Base-by-base conservation (phyloP, 2,113 vertebrate species). In the Alosa alosa region DNA sequence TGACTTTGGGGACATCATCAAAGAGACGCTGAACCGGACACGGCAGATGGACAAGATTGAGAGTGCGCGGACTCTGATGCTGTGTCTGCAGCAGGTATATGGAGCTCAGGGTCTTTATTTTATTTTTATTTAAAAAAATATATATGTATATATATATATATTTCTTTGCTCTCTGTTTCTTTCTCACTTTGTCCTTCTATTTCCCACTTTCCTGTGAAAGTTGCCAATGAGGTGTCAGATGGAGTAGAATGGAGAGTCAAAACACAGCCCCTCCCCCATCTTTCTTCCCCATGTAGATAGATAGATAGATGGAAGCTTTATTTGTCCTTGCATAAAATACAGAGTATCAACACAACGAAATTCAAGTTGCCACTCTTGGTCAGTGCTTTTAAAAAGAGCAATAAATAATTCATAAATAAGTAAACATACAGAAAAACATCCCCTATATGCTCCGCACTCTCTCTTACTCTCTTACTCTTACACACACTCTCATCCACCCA, bases 1-100 rank as follows among this genome's bases (percentile, higher is more conserved):
- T 60, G 95, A 97, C 90, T 98, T 97, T 88, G 97, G 97, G 39
- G 97, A 98, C 92, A 97, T 98, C 93, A 97, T 98, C 92, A 97
- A 97, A 90, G 97, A 98, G 93, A 97, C 90, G 0, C 88, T 98
- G 88, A 96, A 92, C 92, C 91, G 95, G 91, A 97, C 92, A 0
- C 93, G 97, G 86, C 96, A 96, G 88, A 94, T 88, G 22, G 95
- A 97, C 91, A 97, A 94, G 93, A 95, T 97, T 2, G 94, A 96
- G 90, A 96, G 96, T 9, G 91, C 97, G 82, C 96, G 94, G 81
- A 95, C 96, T 0, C 89, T 97, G 89, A 93, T 96, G 87, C 95
- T 96, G 52, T 96, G 96, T 88, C 91, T 98, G 91, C 96, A 97
- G 93, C 96, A 97, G 97, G 97, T 98, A 94, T 82, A 82, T 17